Percentiles rank a stretch among this genome's conserved stretches.
phyloP scores from a whole-genome alignment of 2,797 vertebrate genomes.

The Hozukius guyotensis region DNA sequence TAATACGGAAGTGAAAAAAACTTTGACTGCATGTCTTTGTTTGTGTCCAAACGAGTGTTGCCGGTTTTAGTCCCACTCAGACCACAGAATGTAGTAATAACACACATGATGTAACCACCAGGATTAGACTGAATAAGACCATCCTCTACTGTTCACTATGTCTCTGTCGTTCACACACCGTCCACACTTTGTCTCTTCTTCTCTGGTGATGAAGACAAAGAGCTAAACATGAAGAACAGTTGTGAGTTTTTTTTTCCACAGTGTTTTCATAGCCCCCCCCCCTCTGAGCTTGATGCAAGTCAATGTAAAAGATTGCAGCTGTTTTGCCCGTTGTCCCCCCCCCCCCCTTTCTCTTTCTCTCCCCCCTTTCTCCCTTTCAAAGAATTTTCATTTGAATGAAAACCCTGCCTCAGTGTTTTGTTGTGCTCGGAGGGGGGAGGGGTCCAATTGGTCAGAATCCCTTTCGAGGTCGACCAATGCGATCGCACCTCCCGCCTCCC shows the following conservation, averaged over 20 bases:
- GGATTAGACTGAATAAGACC: neutral
- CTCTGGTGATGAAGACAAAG: constrained; percentile 47
- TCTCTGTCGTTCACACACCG: neutral
- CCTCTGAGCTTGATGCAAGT: constrained; percentile 75
- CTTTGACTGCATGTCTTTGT: neutral
- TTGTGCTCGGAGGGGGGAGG: constrained; percentile 73
- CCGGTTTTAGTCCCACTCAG: too few species aligned
- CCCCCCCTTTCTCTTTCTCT: neutral
- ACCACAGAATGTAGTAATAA: too few species aligned
- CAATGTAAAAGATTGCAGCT: constrained; percentile 82
- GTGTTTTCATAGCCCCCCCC: constrained; percentile 44
- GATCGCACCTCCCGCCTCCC: constrained; percentile 37
- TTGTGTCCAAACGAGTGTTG: neutral
- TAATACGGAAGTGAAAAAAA: neutral
- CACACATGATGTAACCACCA: too few species aligned
- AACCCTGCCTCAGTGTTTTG: constrained; percentile 81
- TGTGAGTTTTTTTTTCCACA: constrained; percentile 30
- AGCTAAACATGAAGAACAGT: constrained; percentile 27
- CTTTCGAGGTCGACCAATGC: constrained; percentile 72
- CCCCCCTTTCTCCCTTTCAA: constrained; percentile 74
- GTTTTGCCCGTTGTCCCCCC: constrained; percentile 56
- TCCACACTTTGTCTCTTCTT: constrained; percentile 8
- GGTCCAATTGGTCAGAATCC: constrained; percentile 75
- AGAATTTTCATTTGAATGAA: constrained; percentile 87
- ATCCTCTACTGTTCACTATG: neutral